Evolutionary conservation across 2,888 invertebrate genomes (phyloP).

Genomic region (Meganola albula): DNA sequence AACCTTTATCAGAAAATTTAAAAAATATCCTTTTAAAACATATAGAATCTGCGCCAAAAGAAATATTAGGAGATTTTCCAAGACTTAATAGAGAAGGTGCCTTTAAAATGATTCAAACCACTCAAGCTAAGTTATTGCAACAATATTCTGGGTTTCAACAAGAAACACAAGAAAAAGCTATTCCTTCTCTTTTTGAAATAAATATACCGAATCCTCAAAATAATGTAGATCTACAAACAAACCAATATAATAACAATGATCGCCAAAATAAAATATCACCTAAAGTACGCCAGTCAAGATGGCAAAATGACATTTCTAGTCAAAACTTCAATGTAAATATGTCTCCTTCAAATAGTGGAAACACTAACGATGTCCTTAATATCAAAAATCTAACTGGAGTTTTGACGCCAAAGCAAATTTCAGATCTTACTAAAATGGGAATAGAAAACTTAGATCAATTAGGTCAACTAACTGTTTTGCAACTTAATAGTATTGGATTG

Average conservation of each 20-base stretch:
- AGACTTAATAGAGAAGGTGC: slow-evolving; percentile 88
- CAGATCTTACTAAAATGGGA: slow-evolving; percentile 78
- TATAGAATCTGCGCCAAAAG: slow-evolving; percentile 93
- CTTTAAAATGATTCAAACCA: slow-evolving; percentile 72
- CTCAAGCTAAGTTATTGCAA: slow-evolving; percentile 63
- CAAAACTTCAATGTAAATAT: slow-evolving; percentile 43
- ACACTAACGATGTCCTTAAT: slow-evolving; percentile 64
- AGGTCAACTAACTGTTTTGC: slow-evolving; percentile 78
- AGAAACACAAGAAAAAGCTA: slow-evolving; percentile 53
- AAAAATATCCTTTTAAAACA: slow-evolving; percentile 83
- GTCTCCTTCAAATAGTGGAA: slow-evolving; percentile 45
- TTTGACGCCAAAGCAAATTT: slow-evolving; percentile 75
- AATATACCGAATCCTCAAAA: slow-evolving; percentile 63
- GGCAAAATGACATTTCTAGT: slow-evolving; percentile 65
- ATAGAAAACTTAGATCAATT: slow-evolving; percentile 80
- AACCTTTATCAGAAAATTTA: slow-evolving; percentile 88
- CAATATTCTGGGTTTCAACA: slow-evolving; percentile 55
- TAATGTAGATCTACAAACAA: slow-evolving; percentile 38
- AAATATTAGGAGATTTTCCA: slow-evolving; percentile 93
- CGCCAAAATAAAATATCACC: slow-evolving; percentile 60
- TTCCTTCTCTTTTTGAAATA: slow-evolving; percentile 69
- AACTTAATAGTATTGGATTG: slow-evolving; percentile 78
- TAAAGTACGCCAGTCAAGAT: slow-evolving; percentile 70
- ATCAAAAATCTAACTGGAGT: slow-evolving; percentile 78
- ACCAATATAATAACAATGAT: slow-evolving; percentile 51